These are phyloP conservation scores for Carduelis carduelis DNA, from an alignment of 2,797 vertebrate genomes.

Conservation along the genomic window DNA sequence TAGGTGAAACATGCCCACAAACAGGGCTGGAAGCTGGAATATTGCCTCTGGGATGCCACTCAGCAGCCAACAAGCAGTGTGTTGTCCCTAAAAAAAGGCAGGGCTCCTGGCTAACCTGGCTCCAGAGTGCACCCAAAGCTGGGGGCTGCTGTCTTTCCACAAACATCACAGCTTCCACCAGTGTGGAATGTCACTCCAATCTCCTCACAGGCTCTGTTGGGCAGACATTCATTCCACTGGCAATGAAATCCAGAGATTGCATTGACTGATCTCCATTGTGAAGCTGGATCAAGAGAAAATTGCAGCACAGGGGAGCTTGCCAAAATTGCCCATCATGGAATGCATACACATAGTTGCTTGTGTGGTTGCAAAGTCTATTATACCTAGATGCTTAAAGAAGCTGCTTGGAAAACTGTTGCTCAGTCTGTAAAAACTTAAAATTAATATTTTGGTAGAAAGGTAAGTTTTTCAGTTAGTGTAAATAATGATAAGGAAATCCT, in stretches of 20 bases:
- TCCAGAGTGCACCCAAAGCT: fast-evolving
- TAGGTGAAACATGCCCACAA: background rate
- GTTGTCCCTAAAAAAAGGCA: background rate
- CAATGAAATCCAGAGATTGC: background rate
- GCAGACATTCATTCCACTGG: fast-evolving
- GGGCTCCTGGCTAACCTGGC: background rate
- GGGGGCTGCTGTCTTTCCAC: background rate
- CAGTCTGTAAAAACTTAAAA: background rate
- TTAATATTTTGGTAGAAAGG: background rate
- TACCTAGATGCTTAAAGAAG: background rate
- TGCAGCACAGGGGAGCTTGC: background rate
- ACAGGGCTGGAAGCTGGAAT: background rate
- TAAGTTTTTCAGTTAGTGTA: background rate
- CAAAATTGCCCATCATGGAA: background rate
- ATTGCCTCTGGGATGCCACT: background rate
- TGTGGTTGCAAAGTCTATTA: background rate
- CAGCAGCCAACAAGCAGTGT: background rate
- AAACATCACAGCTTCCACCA: background rate
- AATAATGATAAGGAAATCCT: background rate
- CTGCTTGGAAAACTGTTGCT: background rate
- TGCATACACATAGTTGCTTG: fast-evolving
- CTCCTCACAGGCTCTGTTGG: background rate
- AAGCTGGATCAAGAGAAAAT: background rate
- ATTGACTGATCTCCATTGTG: background rate
- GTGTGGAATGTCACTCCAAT: fast-evolving